These are phyloP conservation scores for Kryptolebias ocellatus DNA, from an alignment of 2,797 vertebrate species.

Conservation along the genomic window DNA sequence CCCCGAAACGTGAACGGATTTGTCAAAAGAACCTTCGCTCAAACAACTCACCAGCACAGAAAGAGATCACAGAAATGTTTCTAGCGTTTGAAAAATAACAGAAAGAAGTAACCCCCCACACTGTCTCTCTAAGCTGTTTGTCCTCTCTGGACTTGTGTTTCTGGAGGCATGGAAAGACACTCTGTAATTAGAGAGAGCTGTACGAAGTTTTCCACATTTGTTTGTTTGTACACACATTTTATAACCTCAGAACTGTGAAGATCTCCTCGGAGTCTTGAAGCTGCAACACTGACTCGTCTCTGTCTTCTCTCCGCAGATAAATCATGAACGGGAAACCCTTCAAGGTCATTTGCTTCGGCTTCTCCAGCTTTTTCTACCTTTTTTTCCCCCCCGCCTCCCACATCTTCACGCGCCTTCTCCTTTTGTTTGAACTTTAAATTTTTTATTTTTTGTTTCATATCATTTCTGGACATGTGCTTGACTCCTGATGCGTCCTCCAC, in stretches of 20 bases:
- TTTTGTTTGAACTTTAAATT: too few relatives aligned
- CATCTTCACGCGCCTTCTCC: neutral
- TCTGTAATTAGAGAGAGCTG: slow-evolving; percentile 59
- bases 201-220: slow-evolving; percentile 54
- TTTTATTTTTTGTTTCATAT: neutral
- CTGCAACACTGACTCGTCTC: slow-evolving; percentile 12
- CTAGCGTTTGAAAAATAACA: too few relatives aligned
- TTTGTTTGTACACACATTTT: slow-evolving; percentile 40
- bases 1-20: slow-evolving; percentile 25
- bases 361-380: slow-evolving; percentile 14
- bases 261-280: neutral
- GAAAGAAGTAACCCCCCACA: too few relatives aligned
- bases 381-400: neutral
- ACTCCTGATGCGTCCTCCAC: slow-evolving; percentile 30
- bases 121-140: neutral
- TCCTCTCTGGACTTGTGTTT: slow-evolving; percentile 14
- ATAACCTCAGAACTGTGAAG: slow-evolving; percentile 17
- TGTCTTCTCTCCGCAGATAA: slow-evolving; percentile 61
- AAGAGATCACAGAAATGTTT: too few relatives aligned
- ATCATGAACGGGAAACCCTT: slow-evolving; percentile 56
- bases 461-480: slow-evolving; percentile 46
- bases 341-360: slow-evolving; percentile 42
- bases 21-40: slow-evolving; percentile 25
- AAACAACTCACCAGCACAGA: neutral
- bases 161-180: slow-evolving; percentile 24